Conservation (phyloP, 1,140 invertebrate species). For the Drosophila arizonae region DNA sequence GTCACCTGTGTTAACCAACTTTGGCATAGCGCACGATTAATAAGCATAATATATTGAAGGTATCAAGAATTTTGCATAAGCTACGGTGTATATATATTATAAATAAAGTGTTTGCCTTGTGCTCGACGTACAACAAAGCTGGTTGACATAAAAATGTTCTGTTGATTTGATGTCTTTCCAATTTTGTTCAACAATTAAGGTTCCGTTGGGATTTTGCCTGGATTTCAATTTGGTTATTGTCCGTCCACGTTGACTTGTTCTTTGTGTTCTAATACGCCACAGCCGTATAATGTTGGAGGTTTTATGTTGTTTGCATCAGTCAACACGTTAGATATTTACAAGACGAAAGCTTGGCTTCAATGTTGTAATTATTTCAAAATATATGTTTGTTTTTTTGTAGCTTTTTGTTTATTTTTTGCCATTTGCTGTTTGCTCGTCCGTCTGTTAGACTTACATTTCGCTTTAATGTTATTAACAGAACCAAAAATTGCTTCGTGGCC, state of each 20-base stretch:
- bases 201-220: neutral
- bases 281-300: neutral
- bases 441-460: conserved; percentile 16
- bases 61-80: conserved; percentile 69
- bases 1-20: conserved; percentile 69
- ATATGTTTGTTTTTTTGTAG: neutral
- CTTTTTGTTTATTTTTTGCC: conserved; percentile 16
- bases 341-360: neutral
- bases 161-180: conserved; percentile 3
- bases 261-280: neutral
- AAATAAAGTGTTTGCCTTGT: conserved; percentile 47
- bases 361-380: conserved; percentile 3
- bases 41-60: conserved; percentile 58
- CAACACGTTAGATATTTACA: neutral
- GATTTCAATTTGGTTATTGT: neutral
- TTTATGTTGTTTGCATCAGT: neutral
- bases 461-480: conserved; percentile 9
- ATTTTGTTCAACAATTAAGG: too few species aligned
- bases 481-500: neutral
- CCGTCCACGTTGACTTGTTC: conserved; percentile 6
- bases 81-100: conserved; percentile 21
- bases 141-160: conserved; percentile 16
- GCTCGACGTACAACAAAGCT: conserved; percentile 37
- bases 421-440: neutral
- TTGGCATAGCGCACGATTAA: conserved; percentile 69